Evolutionary conservation across 2,888 invertebrate species (phyloP), one percentile per base, ranked within the genome.

Genomic region (Trichogramma dendrolimi): DNA sequence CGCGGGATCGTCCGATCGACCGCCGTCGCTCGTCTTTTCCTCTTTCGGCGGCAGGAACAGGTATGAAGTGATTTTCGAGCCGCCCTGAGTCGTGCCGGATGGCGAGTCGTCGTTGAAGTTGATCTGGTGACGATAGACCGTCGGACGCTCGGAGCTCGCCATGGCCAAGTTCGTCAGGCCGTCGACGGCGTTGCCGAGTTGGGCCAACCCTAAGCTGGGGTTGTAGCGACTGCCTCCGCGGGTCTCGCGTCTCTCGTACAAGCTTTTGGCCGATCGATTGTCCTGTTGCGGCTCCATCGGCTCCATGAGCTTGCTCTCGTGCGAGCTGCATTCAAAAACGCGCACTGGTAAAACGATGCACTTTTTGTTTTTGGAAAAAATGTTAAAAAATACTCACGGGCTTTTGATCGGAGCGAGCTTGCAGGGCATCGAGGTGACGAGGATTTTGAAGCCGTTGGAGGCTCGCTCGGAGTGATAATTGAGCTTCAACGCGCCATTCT

Each of bases 361-460:
- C 27, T 27, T 27, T 27, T 27, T 27, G 1, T 27, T 27, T 27
- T 2, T 1, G 2, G 2, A 38, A 43, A 54, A 54, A 4, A 10
- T 53, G 8, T 38, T 44, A 8, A 38, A 42, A 46, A 43, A 42
- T 59, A 60, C 59, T 63, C 49, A 58, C 63, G 27, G 44, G 49
- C 63, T 50, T 53, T 60, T 42, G 10, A 48, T 5, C 38, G 62
- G 46, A 58, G 48, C 51, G 4, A 61, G 52, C 27, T 63, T 61
- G 56, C 83, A 83, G 0, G 82, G 79, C 63, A 80, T 68, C 40
- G 83, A 79, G 0, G 82, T 84, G 1, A 86, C 79, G 47, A 83
- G 71, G 67, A 86, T 77, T 50, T 81, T 80, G 68, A 84, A 86
- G 1, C 84, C 83, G 43, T 77, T 78, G 7, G 70, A 73, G 27